phyloP scores from a whole-genome alignment of 2,797 vertebrate genomes.

The Harpagifer antarcticus region DNA sequence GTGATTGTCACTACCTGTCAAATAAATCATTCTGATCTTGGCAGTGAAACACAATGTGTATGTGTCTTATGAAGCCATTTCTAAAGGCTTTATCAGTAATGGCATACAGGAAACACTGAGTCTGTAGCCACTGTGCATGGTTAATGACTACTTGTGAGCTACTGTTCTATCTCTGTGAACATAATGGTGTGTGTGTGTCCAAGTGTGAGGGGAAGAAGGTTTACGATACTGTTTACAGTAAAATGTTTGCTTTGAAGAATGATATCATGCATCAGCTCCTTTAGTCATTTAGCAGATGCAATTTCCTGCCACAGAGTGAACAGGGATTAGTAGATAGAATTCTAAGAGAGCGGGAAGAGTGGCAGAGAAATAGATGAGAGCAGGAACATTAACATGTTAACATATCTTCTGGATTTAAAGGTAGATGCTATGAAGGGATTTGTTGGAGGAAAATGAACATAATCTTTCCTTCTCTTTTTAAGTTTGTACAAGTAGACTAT shows the following conservation, averaged over 20 bases:
- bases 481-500: slow-evolving; percentile 9
- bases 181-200: slow-evolving; percentile 42
- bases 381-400: not conserved
- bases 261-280: slow-evolving; percentile 46
- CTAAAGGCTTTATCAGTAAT: slow-evolving; percentile 39
- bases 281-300: slow-evolving; percentile 41
- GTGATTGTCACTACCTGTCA: slow-evolving; percentile 6
- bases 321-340: slow-evolving; percentile 25
- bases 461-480: not conserved
- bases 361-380: not conserved
- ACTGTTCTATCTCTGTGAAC: slow-evolving; percentile 34
- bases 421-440: not conserved
- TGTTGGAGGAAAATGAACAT: not conserved
- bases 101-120: slow-evolving; percentile 49
- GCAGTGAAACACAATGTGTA: not conserved
- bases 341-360: slow-evolving; percentile 11
- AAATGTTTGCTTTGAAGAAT: slow-evolving; percentile 56
- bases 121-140: slow-evolving; percentile 39
- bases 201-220: slow-evolving; percentile 33
- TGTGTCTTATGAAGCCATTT: slow-evolving; percentile 23
- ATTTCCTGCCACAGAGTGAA: slow-evolving; percentile 52
- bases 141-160: slow-evolving; percentile 58
- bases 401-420: not conserved
- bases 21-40: slow-evolving; percentile 4
- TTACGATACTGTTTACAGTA: slow-evolving; percentile 60